phyloP scores from a whole-genome alignment of 2,113 vertebrate species.

The Syngnathus floridae region DNA sequence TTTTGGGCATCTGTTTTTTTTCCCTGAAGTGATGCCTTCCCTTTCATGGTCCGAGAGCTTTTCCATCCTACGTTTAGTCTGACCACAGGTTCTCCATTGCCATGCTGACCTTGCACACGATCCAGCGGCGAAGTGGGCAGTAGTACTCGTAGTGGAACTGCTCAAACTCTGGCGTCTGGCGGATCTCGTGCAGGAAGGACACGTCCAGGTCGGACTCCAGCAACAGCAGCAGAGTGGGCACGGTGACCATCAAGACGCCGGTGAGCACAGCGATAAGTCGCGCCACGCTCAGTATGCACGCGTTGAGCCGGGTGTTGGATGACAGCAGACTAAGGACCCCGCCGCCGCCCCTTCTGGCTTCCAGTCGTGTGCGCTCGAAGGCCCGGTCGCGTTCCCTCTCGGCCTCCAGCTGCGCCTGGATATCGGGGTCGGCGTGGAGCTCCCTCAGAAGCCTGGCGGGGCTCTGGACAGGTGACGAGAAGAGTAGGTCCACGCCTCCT shows the following conservation, averaged over 20 bases:
- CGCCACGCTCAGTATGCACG: slow-evolving; percentile 83
- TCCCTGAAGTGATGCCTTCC: slow-evolving; percentile 20
- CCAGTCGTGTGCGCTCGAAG: slow-evolving; percentile 78
- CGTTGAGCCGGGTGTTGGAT: slow-evolving; percentile 79
- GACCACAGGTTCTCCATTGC: slow-evolving; percentile 79
- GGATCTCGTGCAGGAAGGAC: slow-evolving; percentile 95
- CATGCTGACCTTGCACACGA: slow-evolving; percentile 84
- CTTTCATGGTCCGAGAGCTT: not conserved
- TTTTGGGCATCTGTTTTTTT: slow-evolving; percentile 14
- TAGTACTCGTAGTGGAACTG: slow-evolving; percentile 98
- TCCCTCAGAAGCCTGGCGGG: slow-evolving; percentile 78
- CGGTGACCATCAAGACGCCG: slow-evolving; percentile 68
- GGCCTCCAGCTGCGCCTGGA: slow-evolving; percentile 85
- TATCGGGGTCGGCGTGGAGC: slow-evolving; percentile 82
- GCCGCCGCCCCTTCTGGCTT: slow-evolving; percentile 60
- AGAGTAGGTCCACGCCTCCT: slow-evolving; percentile 84
- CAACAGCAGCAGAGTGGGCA: slow-evolving; percentile 80
- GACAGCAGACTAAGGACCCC: slow-evolving; percentile 79
- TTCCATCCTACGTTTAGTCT: slow-evolving; percentile 66
- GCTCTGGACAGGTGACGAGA: slow-evolving; percentile 83
- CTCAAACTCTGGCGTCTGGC: slow-evolving; percentile 94
- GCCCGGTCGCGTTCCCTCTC: slow-evolving; percentile 81
- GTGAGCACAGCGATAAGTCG: slow-evolving; percentile 82
- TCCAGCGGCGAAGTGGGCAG: slow-evolving; percentile 91
- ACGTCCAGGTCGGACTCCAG: slow-evolving; percentile 94